Conservation (phyloP, 1,140 invertebrate genomes). For the Ceratoteleas bidentatus region DNA sequence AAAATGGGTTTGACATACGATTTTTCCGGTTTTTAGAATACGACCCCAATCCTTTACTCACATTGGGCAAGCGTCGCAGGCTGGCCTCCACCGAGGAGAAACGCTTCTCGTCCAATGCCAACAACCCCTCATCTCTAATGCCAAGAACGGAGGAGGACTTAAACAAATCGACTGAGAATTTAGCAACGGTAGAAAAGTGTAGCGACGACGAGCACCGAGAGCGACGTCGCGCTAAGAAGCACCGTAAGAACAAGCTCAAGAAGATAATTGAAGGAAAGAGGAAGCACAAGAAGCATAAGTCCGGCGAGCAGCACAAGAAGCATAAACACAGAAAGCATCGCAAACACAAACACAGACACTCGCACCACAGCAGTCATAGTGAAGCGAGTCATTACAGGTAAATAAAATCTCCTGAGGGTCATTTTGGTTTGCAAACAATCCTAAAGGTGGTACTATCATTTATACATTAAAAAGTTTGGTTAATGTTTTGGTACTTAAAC, state of each 20-base stretch:
- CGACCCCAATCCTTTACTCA: constrained; percentile 89
- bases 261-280: constrained; percentile 82
- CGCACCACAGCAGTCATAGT: constrained; percentile 82
- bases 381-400: constrained; percentile 74
- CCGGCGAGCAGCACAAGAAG: constrained; percentile 86
- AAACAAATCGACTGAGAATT: constrained; percentile 41
- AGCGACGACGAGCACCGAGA: constrained; percentile 82
- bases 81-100: constrained; percentile 85
- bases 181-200: constrained; percentile 62
- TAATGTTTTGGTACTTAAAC: no score
- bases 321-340: constrained; percentile 90
- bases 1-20: no score
- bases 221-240: constrained; percentile 87
- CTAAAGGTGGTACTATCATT: no score
- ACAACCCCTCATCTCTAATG: constrained; percentile 30
- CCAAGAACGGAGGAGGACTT: constrained; percentile 54
- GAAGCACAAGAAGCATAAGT: constrained; percentile 87
- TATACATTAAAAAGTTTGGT: no score
- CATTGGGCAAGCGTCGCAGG: constrained; percentile 87
- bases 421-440: no score
- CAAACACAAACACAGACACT: constrained; percentile 84
- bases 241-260: constrained; percentile 85
- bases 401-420: constrained; percentile 1
- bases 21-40: constrained; percentile 87
- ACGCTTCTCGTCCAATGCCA: constrained; percentile 68